A percentile compares a stretch with the other conserved stretches of the same genome.
phyloP scores from a whole-genome alignment of 2,888 invertebrate genomes.

The Halictus quadricinctus region DNA sequence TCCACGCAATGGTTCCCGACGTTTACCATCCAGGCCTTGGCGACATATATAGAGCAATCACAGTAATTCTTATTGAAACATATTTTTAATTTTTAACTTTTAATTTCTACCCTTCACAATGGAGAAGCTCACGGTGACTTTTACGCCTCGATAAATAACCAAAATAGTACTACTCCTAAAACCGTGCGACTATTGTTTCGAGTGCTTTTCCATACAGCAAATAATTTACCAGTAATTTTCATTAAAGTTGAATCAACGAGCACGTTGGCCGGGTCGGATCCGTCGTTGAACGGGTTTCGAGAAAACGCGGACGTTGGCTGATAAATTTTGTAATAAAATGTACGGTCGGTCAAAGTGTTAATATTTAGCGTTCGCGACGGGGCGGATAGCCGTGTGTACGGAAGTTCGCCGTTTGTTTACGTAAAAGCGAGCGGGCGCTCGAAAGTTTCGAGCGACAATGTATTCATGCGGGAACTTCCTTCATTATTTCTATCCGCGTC shows the following conservation, averaged over 20 bases:
- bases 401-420: not conserved
- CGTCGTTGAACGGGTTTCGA: not conserved
- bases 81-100: too few species aligned
- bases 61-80: too few species aligned
- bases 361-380: not conserved
- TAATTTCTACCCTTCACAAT: too few species aligned
- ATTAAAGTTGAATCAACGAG: not conserved
- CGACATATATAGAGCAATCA: too few species aligned
- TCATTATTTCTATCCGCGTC: not conserved
- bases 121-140: too few species aligned
- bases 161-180: too few species aligned
- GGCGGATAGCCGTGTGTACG: not conserved
- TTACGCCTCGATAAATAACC: too few species aligned
- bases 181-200: too few species aligned
- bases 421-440: not conserved
- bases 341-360: not conserved
- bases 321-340: not conserved
- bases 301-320: not conserved
- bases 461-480: slow-evolving; percentile 5
- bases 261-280: not conserved
- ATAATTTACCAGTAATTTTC: too few species aligned
- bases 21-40: too few species aligned
- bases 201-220: too few species aligned
- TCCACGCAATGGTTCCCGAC: too few species aligned
- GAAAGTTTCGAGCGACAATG: not conserved